Evolutionary conservation across 2,797 vertebrate species (phyloP), one percentile per base, ranked within the genome.

Genomic region (Morus bassanus): DNA sequence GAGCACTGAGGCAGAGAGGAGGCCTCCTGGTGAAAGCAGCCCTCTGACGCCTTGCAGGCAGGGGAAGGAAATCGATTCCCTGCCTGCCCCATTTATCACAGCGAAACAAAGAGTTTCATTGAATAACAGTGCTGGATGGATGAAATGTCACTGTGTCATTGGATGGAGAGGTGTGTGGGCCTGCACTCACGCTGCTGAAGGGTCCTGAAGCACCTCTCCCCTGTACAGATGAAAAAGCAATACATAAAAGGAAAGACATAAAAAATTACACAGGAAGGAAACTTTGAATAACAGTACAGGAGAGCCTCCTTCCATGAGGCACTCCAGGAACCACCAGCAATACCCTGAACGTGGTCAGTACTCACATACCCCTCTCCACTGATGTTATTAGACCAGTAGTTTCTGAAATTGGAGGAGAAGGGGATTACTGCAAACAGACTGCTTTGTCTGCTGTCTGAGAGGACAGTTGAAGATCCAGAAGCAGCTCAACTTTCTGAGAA

Each of bases 71-170:
- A 97, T 97, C 16, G 8, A 97, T 95, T 82, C 88, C 50, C 72
- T 92, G 75, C 37, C 67, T 80, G 61, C 64, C 81, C 93, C 81
- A 96, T 96, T 96, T 89, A 64, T 94, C 90, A 95, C 64, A 16
- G 84, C 3, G 4, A 81, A 89, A 14, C 84, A 91, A 27, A 68
- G 83, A 79, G 30, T 83, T 91, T 48, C 91, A 18, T 37, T 35
- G 77, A 94, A 23, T 22, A 75, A 46, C 14, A 1, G 37, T 4
- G 21, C 50, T 70, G 84, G 84, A 77, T 93, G 88, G 88, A 85
- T 83, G 78, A 65, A 90, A 74, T 61, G 88, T 85, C 91, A 61
- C n/a, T 2, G 4, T 53, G 77, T 74, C 51, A 11, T 13, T 74
- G 88, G 27, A 28, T 53, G 70, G 60, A 56, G 60, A 76, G 23